Evolutionary conservation across 2,797 vertebrate species (phyloP).

Genomic region (Cichlasoma orientale): DNA sequence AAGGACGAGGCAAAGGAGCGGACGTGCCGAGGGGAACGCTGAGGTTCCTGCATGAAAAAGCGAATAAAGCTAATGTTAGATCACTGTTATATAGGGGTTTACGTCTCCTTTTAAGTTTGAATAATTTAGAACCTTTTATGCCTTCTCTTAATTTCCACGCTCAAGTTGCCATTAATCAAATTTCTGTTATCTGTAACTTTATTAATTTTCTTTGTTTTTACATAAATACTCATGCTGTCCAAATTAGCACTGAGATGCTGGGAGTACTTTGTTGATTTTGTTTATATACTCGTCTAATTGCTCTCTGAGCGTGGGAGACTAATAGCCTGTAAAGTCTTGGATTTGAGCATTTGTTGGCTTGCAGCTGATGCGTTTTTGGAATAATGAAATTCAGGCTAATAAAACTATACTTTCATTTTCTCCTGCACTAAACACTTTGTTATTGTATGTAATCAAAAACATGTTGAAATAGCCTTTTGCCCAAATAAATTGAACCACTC

Average conservation of each 20-base stretch:
- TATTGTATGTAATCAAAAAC: too few species aligned
- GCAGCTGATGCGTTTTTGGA: not conserved
- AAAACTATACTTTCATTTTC: too few species aligned
- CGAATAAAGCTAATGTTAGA: constrained; percentile 43
- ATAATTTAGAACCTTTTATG: not conserved
- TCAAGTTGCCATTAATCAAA: not conserved
- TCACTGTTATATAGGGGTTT: constrained; percentile 63
- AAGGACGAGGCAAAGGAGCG: not conserved
- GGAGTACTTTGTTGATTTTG: not conserved
- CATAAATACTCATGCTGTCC: not conserved
- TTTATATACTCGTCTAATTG: not conserved
- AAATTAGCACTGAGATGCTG: not conserved
- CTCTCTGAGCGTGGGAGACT: not conserved
- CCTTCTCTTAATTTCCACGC: not conserved
- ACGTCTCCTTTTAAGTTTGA: constrained; percentile 19
- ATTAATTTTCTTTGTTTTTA: not conserved
- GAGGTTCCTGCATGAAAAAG: constrained; percentile 6
- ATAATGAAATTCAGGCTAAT: not conserved
- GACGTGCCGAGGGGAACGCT: not conserved
- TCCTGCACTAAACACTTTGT: too few species aligned
- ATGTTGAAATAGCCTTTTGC: too few species aligned
- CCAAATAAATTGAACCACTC: too few species aligned
- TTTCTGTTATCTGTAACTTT: not conserved
- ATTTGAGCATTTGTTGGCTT: not conserved
- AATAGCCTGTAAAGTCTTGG: not conserved